Evolutionary conservation across 2,888 invertebrate genomes (phyloP).

Genomic region (Himalopsyche tibetana): DNA sequence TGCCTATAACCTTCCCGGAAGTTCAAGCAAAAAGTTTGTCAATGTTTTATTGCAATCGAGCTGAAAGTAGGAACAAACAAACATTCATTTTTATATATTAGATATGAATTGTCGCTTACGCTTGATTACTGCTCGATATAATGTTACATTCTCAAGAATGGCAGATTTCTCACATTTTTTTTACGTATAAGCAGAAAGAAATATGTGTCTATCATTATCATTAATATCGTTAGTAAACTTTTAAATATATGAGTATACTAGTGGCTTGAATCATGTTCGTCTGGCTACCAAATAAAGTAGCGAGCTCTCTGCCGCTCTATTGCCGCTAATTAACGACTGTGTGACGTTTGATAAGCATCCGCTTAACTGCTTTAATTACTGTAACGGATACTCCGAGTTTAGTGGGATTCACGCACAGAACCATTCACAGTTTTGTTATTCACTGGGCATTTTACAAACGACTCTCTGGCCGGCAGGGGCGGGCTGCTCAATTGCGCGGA

Average conservation of each 20-base stretch:
- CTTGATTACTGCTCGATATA: too few species aligned
- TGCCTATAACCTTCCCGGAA: too few species aligned
- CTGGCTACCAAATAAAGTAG: background rate
- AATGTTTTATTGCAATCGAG: too few species aligned
- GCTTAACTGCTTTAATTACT: slow-evolving; percentile 65
- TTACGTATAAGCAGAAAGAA: too few species aligned
- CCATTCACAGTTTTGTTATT: slow-evolving; percentile 24
- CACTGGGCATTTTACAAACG: background rate
- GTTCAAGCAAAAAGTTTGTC: too few species aligned
- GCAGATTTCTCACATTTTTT: too few species aligned
- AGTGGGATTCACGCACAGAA: slow-evolving; percentile 33
- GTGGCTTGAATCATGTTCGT: background rate
- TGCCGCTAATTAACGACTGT: slow-evolving; percentile 64
- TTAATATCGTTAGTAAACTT: background rate
- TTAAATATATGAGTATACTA: background rate
- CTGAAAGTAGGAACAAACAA: too few species aligned
- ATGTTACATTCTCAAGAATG: too few species aligned
- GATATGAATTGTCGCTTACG: too few species aligned
- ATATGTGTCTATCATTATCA: too few species aligned
- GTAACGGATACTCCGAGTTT: slow-evolving; percentile 64
- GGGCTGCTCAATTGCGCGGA: slow-evolving; percentile 12
- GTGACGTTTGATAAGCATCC: slow-evolving; percentile 66
- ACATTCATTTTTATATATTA: too few species aligned
- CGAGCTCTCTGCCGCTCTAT: slow-evolving; percentile 49
- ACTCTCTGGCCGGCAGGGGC: background rate